Percentiles rank a stretch among this genome's conserved stretches.
These are phyloP conservation scores for Fragariocoptes setiger DNA, from an alignment of 1,140 invertebrate species.

Conservation along the genomic window DNA sequence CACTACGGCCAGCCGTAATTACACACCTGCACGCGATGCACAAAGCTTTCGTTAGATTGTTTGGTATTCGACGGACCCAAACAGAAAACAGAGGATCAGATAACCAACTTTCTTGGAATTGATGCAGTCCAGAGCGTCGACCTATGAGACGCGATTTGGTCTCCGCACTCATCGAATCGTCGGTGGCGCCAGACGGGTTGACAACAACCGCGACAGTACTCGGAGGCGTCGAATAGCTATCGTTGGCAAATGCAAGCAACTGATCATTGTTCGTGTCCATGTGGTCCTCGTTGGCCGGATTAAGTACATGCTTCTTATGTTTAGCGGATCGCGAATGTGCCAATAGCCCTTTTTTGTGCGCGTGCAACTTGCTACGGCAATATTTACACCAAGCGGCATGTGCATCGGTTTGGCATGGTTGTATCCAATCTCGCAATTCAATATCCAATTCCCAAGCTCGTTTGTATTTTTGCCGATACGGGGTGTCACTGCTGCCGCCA, in stretches of 20 bases:
- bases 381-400: conserved; percentile 2
- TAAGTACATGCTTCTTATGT: conserved; percentile 2
- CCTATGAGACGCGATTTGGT: not conserved
- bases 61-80: conserved; percentile 3
- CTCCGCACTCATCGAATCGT: too few species aligned
- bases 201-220: not conserved
- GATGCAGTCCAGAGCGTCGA: too few species aligned
- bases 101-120: conserved; percentile 2
- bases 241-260: not conserved
- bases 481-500: not conserved
- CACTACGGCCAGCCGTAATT: conserved; percentile 2
- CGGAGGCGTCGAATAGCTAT: not conserved
- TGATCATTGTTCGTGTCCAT: too few species aligned
- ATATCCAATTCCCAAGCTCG: conserved; percentile 4
- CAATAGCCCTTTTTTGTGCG: conserved; percentile 4
- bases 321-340: conserved; percentile 2
- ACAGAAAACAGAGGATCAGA: conserved; percentile 1
- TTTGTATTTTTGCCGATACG: conserved; percentile 4
- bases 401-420: not conserved
- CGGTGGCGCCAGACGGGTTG: too few species aligned
- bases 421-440: conserved; percentile 3
- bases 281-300: not conserved
- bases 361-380: conserved; percentile 3
- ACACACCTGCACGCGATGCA: conserved; percentile 2
- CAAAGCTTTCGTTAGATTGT: conserved; percentile 2